These are phyloP conservation scores for Dicyrtomina minuta DNA, from an alignment of 2,888 invertebrate species.

Conservation along the genomic window DNA sequence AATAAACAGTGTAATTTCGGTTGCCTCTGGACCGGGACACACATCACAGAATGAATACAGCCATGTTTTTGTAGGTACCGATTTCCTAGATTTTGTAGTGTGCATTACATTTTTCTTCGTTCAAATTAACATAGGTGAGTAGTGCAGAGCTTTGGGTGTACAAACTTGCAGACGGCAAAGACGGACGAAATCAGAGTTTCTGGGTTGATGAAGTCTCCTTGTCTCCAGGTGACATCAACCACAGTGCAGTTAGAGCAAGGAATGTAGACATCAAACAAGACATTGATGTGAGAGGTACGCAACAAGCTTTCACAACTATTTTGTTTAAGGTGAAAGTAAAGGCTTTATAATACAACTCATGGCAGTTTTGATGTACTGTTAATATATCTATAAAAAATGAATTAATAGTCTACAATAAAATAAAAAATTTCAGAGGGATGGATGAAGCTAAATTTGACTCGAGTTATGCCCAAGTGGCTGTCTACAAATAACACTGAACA, in stretches of 20 bases:
- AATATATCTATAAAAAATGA: no score
- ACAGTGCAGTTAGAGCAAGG: conserved; percentile 8
- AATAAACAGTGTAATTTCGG: no score
- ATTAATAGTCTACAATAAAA: no score
- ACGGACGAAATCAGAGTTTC: conserved; percentile 71
- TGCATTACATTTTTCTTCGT: background rate
- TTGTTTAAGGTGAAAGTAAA: no score
- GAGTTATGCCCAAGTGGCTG: conserved; percentile 55
- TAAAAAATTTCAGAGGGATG: no score
- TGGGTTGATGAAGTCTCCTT: conserved; percentile 73
- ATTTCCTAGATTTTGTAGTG: background rate
- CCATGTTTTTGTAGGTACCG: background rate
- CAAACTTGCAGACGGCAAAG: conserved; percentile 64
- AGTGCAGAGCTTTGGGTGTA: conserved; percentile 80
- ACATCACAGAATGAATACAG: background rate
- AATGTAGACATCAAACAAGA: conserved; percentile 24
- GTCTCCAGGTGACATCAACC: conserved; percentile 8
- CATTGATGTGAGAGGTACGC: no score
- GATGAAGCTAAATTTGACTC: conserved; percentile 74
- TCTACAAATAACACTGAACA: conserved; percentile 60
- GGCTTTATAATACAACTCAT: no score
- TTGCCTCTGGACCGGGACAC: no score
- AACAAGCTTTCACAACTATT: no score
- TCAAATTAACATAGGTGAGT: conserved; percentile 58
- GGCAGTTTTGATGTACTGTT: no score